Conservation (phyloP, 2,888 invertebrate genomes). For the Adelognathus sp. region DNA sequence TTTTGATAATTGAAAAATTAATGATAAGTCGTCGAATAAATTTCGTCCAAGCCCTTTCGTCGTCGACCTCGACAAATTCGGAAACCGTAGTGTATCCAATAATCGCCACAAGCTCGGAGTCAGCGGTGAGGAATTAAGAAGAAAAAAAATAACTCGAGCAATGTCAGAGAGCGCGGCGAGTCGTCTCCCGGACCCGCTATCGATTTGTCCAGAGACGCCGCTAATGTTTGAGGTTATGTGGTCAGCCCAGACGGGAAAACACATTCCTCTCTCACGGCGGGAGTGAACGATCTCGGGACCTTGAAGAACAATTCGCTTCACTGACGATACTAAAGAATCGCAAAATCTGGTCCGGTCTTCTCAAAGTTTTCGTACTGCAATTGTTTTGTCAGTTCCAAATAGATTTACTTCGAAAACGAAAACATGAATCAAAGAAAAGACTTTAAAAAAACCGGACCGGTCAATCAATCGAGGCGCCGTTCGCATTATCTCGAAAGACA, state of each 20-base stretch:
- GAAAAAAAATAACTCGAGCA: background rate
- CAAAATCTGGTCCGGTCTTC: background rate
- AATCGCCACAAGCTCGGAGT: background rate
- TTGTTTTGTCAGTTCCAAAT: background rate
- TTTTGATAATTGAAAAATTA: too few relatives aligned
- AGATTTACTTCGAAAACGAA: background rate
- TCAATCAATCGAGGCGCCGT: background rate
- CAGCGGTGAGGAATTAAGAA: too few relatives aligned
- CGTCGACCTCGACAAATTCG: too few relatives aligned
- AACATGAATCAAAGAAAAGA: background rate
- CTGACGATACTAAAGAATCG: background rate
- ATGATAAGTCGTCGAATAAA: too few relatives aligned
- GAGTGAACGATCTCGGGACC: background rate
- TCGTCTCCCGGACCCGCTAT: background rate
- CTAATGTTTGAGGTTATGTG: constrained; percentile 12
- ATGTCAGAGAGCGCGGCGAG: background rate
- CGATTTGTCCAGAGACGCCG: background rate
- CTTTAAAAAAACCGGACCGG: background rate
- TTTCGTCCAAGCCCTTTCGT: too few relatives aligned
- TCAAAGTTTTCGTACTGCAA: background rate
- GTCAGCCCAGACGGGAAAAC: background rate
- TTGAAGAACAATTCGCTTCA: background rate
- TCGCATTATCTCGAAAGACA: background rate
- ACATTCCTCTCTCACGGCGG: background rate
- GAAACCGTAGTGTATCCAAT: too few relatives aligned